These are phyloP conservation scores for Ommatoiulus sabulosus DNA, from an alignment of 2,888 invertebrate species.

Conservation along the genomic window DNA sequence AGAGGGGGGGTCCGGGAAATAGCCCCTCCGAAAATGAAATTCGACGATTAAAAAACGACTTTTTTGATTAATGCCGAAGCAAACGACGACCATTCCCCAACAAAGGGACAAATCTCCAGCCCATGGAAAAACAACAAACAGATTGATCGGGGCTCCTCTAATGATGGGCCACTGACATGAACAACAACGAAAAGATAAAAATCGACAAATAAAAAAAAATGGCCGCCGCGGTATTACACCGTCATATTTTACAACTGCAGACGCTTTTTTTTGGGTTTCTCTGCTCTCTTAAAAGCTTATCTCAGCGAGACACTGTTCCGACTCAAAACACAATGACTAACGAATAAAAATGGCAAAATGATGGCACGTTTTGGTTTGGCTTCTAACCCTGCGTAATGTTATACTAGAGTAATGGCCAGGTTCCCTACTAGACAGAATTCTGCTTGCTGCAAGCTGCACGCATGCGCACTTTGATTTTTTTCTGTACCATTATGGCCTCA, in stretches of 20 bases:
- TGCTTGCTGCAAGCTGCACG: no score
- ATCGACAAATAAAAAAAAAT: background rate
- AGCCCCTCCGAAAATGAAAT: background rate
- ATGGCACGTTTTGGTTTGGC: background rate
- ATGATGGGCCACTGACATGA: background rate
- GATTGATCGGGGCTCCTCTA: background rate
- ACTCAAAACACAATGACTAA: background rate
- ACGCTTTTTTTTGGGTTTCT: background rate
- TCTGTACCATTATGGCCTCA: no score
- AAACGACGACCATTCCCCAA: background rate
- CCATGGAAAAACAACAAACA: background rate
- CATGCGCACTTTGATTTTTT: no score
- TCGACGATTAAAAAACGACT: background rate
- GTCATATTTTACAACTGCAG: background rate
- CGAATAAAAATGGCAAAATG: background rate
- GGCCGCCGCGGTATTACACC: constrained; percentile 4
- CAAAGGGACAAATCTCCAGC: background rate
- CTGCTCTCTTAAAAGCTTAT: background rate
- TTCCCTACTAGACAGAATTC: no score
- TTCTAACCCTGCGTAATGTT: background rate
- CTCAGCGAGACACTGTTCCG: background rate
- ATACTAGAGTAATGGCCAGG: no score
- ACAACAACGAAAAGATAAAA: background rate
- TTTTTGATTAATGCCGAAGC: background rate
- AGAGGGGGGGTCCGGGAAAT: background rate